A percentile compares a stretch with the other conserved stretches of the same genome.
Evolutionary conservation across 1,140 invertebrate genomes (phyloP).

Genomic region (Neodiprion virginianus): DNA sequence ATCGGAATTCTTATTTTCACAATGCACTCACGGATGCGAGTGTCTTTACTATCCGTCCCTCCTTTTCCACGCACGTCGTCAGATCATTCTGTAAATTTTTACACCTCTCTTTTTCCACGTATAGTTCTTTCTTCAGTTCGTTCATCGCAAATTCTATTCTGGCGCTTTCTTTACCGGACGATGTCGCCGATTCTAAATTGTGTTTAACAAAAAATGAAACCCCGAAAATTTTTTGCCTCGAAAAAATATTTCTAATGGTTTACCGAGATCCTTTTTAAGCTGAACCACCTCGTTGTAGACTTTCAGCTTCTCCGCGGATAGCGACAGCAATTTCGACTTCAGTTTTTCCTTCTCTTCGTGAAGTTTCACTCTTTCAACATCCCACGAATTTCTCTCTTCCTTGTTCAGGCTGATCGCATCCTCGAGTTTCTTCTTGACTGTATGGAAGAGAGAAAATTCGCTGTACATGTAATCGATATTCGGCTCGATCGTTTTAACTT

Average conservation of each 20-base stretch:
- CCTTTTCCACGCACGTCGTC: conserved; percentile 44
- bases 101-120: conserved; percentile 50
- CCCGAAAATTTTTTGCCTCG: conserved; percentile 9
- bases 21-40: conserved; percentile 46
- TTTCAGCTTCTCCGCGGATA: conserved; percentile 58
- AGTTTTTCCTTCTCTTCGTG: conserved; percentile 66
- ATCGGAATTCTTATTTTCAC: conserved; percentile 1
- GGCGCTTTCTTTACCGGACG: conserved; percentile 48
- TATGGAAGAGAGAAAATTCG: conserved; percentile 17
- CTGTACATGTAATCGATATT: too few relatives aligned
- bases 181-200: conserved; percentile 39
- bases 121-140: conserved; percentile 53
- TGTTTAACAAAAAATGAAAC: conserved; percentile 23
- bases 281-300: conserved; percentile 55
- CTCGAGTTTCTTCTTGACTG: conserved; percentile 65
- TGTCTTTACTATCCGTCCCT: conserved; percentile 49
- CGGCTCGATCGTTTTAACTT: too few relatives aligned
- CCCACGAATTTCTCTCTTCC: conserved; percentile 58
- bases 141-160: conserved; percentile 50
- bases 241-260: conserved; percentile 13
- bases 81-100: conserved; percentile 60
- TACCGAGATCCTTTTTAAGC: conserved; percentile 56
- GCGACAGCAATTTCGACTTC: conserved; percentile 61
- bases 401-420: conserved; percentile 65
- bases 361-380: conserved; percentile 66